Conservation (phyloP, 35 echinoderm and acorn worm species). For the Nesometra sesokonis region DNA sequence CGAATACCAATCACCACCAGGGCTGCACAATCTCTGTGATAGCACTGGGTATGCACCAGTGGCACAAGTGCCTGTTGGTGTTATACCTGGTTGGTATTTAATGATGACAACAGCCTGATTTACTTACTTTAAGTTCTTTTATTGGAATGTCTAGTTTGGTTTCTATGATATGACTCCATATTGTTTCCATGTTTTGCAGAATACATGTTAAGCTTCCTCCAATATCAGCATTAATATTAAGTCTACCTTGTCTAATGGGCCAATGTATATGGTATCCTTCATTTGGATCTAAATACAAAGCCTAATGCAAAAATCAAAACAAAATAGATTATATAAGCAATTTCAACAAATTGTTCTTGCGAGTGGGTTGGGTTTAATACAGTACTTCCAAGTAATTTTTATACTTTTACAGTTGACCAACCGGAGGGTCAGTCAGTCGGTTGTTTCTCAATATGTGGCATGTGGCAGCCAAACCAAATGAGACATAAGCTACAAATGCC, state of each 20-base stretch:
- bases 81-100: too few species aligned
- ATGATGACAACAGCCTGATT: too few species aligned
- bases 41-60: too few species aligned
- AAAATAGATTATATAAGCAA: not conserved
- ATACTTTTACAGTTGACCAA: too few species aligned
- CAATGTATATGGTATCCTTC: constrained; percentile 70
- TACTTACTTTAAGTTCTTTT: constrained; percentile 77
- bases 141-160: constrained; percentile 62
- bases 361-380: too few species aligned
- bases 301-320: constrained; percentile 26
- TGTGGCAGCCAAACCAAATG: not conserved
- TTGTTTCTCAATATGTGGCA: too few species aligned
- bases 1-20: too few species aligned
- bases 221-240: constrained; percentile 63
- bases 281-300: constrained; percentile 53
- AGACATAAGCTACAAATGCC: not conserved
- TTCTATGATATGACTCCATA: constrained; percentile 60
- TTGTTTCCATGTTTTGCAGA: constrained; percentile 63
- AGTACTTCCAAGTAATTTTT: too few species aligned
- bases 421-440: too few species aligned
- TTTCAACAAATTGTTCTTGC: too few species aligned
- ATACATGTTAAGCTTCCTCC: constrained; percentile 69
- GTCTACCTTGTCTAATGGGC: constrained; percentile 56
- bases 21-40: too few species aligned
- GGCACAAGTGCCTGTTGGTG: too few species aligned